A percentile compares a stretch with the other conserved stretches of the same genome.
phyloP scores from a whole-genome alignment of 2,888 invertebrate species.

The Micoletzkya japonica region DNA sequence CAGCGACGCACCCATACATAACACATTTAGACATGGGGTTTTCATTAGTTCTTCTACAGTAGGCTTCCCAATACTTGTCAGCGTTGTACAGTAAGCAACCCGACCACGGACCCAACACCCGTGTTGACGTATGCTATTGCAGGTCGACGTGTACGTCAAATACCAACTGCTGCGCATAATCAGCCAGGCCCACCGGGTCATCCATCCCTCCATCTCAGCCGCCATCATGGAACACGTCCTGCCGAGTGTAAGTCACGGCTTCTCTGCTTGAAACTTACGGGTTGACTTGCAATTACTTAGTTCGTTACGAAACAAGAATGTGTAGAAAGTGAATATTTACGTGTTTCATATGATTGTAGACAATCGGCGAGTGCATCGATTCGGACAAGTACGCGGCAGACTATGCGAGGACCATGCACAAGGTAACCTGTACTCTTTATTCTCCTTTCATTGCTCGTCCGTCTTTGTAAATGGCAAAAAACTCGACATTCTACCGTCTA shows the following conservation, averaged over 20 bases:
- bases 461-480: neutral
- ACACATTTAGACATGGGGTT: no score
- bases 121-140: neutral
- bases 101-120: no score
- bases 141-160: conserved; percentile 27
- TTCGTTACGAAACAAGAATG: neutral
- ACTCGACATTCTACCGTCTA: neutral
- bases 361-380: conserved; percentile 15
- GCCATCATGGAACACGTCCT: conserved; percentile 23
- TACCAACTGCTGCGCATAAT: conserved; percentile 25
- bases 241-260: conserved; percentile 7
- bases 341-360: neutral
- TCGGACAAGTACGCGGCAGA: conserved; percentile 12
- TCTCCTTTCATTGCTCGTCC: no score
- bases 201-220: conserved; percentile 2
- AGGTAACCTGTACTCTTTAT: no score
- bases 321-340: neutral
- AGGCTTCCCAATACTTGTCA: no score
- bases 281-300: neutral
- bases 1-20: no score
- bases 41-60: no score
- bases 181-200: conserved; percentile 11
- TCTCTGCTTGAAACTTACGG: neutral
- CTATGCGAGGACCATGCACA: conserved; percentile 13
- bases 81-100: no score